These are phyloP conservation scores for Scaeva pyrastri DNA, from an alignment of 2,888 invertebrate genomes.

Conservation along the genomic window DNA sequence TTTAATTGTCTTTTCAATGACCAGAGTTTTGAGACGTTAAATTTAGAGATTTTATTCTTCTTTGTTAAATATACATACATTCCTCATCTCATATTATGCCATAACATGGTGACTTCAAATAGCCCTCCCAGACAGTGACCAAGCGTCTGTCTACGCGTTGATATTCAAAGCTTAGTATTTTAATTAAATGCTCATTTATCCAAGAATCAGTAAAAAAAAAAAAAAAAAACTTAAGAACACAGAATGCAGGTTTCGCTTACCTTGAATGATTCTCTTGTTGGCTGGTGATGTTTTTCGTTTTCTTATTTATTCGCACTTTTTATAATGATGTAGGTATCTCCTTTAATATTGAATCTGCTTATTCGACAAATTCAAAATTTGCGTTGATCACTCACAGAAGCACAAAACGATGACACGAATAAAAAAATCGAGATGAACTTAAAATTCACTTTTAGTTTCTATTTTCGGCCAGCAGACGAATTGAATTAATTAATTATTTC, in stretches of 20 bases:
- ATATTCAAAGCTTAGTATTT: not conserved
- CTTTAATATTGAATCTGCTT: constrained; percentile 27
- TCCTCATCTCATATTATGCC: not conserved
- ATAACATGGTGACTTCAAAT: not conserved
- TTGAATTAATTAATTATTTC: constrained; percentile 38
- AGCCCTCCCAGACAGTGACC: not conserved
- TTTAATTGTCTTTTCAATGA: not conserved
- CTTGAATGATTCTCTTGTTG: constrained; percentile 44
- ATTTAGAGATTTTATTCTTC: not conserved
- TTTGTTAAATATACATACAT: not conserved
- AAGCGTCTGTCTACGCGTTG: not conserved
- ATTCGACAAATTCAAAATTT: constrained; percentile 47
- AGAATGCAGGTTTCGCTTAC: constrained; percentile 36
- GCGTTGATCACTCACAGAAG: constrained; percentile 37
- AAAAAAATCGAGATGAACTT: constrained; percentile 31
- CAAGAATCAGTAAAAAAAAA: constrained; percentile 2
- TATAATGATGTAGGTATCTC: no score
- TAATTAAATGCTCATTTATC: constrained; percentile 35
- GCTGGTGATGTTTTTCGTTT: constrained; percentile 8
- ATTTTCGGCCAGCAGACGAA: not conserved
- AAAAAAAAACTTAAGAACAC: constrained; percentile 13
- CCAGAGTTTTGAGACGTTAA: no score
- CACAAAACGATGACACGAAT: constrained; percentile 62
- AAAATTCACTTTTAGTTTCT: constrained; percentile 48
- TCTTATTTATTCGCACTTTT: constrained; percentile 50